Evolutionary conservation across 2,888 invertebrate species (phyloP).

Genomic region (Lydus trimaculatus): DNA sequence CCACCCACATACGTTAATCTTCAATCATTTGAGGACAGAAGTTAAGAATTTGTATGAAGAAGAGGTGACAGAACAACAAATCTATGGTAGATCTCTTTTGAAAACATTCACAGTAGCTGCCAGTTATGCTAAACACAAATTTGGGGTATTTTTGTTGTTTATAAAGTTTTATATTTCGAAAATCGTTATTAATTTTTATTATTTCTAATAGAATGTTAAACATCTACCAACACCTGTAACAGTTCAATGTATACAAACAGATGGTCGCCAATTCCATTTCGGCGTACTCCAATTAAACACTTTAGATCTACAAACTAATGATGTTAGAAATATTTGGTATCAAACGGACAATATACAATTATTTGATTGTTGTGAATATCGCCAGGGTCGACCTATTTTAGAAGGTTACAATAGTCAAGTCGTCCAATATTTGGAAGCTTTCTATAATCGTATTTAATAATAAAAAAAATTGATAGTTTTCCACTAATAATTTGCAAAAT

Average conservation of each 20-base stretch:
- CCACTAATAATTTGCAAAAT: background rate
- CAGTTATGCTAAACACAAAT: conserved; percentile 75
- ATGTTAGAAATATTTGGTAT: conserved; percentile 83
- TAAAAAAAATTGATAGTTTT: background rate
- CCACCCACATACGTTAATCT: conserved; percentile 80
- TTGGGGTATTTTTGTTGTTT: conserved; percentile 68
- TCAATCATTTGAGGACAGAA: conserved; percentile 71
- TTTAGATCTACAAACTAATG: conserved; percentile 68
- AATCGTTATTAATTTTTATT: conserved; percentile 22
- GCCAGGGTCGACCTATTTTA: conserved; percentile 70
- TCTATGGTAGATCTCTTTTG: conserved; percentile 72
- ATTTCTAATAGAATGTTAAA: conserved; percentile 65
- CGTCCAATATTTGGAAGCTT: conserved; percentile 77
- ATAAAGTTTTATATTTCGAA: no score
- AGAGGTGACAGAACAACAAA: conserved; percentile 72
- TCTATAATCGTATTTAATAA: conserved; percentile 73
- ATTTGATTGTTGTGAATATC: conserved; percentile 71
- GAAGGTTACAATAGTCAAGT: conserved; percentile 81
- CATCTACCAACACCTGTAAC: conserved; percentile 79
- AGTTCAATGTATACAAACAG: conserved; percentile 83
- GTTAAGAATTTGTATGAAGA: conserved; percentile 75
- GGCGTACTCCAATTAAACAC: conserved; percentile 86
- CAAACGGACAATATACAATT: conserved; percentile 69
- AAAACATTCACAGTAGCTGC: conserved; percentile 81
- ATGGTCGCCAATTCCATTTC: conserved; percentile 81